phyloP scores from a whole-genome alignment of 2,888 invertebrate species.

The Drosophila nigricruria region DNA sequence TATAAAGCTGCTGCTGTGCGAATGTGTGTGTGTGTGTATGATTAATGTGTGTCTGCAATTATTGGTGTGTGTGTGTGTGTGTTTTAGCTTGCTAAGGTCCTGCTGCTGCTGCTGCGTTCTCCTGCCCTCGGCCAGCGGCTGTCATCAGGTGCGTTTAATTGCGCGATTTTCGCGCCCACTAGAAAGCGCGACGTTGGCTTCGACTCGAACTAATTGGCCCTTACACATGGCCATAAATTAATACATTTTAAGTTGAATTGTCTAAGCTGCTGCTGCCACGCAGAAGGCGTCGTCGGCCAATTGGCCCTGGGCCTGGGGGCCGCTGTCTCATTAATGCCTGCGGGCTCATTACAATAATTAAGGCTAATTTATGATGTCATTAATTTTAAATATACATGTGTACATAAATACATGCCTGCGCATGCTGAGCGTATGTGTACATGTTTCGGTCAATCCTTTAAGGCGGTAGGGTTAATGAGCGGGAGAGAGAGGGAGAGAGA shows the following conservation, averaged over 20 bases:
- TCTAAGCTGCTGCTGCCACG: conserved; percentile 48
- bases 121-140: conserved; percentile 27
- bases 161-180: conserved; percentile 80
- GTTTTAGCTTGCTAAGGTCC: conserved; percentile 23
- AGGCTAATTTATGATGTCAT: conserved; percentile 80
- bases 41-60: conserved; percentile 68
- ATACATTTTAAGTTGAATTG: conserved; percentile 81
- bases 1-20: conserved; percentile 40
- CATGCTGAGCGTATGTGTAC: conserved; percentile 4
- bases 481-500: conserved; percentile 5
- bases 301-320: not conserved
- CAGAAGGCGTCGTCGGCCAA: conserved; percentile 10
- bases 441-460: conserved; percentile 42
- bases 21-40: conserved; percentile 46
- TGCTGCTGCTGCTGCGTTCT: conserved; percentile 17
- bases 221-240: conserved; percentile 79
- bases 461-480: conserved; percentile 18
- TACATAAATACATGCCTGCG: conserved; percentile 17
- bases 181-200: conserved; percentile 51
- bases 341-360: conserved; percentile 82
- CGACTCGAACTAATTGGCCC: conserved; percentile 73
- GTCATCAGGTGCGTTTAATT: conserved; percentile 84
- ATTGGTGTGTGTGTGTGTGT: conserved; percentile 44
- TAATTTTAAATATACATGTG: conserved; percentile 68
- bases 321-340: conserved; percentile 64